Evolutionary conservation across 2,113 vertebrate genomes (phyloP), one percentile per base, ranked within the genome.

Genomic region (Notarius quadriscutis): DNA sequence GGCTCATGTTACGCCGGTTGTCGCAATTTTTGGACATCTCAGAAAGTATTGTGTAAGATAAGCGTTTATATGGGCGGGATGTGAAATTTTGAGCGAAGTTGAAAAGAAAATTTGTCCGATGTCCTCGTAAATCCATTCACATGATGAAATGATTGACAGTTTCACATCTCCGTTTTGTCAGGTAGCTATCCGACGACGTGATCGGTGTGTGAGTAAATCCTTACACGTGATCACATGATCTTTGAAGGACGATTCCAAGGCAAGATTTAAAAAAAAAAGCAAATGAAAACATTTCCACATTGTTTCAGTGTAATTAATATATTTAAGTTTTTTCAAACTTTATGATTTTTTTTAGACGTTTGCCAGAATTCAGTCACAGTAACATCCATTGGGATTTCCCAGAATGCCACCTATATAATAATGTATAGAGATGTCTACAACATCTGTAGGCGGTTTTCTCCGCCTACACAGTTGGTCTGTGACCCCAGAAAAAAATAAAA

Each of bases 1-100:
- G 27, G 84, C 41, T 85, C 71, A 27, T 8, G 57, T 85, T 77
- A 77, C 72, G 18, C 57, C 72, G 27, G 71, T 50, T 77, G 84
- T 60, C 65, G 55, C 55, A 10, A 34, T n/a, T 48, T 7, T 4
- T 22, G 2, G 22, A 51, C 82, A 18, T 18, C 51, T 15, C 53
- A 57, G 25, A 15, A 55, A 27, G 51, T 55, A 15, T 50, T 12
- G 25, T 78, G 18, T 53, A 55, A 78, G 15, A 55, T 53, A 15
- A 78, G 50, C 4, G 22, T 30, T 80, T 30, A n/a, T 57, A 58
- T 9, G 77, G 20, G 51, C 58, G 25, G 22, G 25, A 15, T n/a
- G 25, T n/a, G 48, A 53, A 77, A 55, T 7, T 9, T 55, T 22
- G 53, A 8, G 7, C 6, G 18, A 58, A 27, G 51, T 0, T 30